A percentile compares a stretch with the other conserved stretches of the same genome.
Conservation (phyloP, 2,797 vertebrate species). For the Ataeniobius toweri region DNA sequence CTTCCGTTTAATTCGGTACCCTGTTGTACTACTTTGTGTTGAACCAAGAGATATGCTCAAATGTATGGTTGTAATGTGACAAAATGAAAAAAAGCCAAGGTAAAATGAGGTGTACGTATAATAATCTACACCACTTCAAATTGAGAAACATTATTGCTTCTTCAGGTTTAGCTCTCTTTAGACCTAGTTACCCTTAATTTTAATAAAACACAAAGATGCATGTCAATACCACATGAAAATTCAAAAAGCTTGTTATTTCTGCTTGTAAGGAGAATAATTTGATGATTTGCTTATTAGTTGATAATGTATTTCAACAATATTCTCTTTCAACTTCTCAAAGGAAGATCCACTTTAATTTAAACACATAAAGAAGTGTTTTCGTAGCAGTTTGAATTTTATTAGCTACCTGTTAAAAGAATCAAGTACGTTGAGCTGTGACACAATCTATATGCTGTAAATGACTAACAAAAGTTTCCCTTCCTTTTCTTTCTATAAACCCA, state of each 20-base stretch:
- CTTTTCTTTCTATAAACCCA: slow-evolving; percentile 56
- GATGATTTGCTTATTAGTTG: neutral
- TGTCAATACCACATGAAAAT: neutral
- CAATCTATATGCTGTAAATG: neutral
- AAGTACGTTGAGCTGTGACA: neutral
- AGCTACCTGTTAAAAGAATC: neutral
- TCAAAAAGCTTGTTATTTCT: neutral
- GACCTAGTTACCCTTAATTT: neutral
- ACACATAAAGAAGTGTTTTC: too few relatives aligned
- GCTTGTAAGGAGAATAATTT: neutral
- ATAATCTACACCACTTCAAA: neutral
- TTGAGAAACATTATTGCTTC: neutral
- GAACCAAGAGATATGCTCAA: neutral
- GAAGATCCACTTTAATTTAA: neutral
- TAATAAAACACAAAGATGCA: neutral
- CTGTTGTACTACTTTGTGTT: neutral
- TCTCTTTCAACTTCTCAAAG: neutral
- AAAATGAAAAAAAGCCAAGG: neutral
- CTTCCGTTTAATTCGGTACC: neutral
- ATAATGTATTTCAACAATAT: neutral
- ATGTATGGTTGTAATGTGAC: neutral
- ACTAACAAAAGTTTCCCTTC: slow-evolving; percentile 16
- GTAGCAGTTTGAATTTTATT: neutral
- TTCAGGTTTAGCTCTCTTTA: neutral
- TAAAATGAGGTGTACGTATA: neutral